Conservation (phyloP, 2,113 vertebrate genomes). For the Salminus brasiliensis region DNA sequence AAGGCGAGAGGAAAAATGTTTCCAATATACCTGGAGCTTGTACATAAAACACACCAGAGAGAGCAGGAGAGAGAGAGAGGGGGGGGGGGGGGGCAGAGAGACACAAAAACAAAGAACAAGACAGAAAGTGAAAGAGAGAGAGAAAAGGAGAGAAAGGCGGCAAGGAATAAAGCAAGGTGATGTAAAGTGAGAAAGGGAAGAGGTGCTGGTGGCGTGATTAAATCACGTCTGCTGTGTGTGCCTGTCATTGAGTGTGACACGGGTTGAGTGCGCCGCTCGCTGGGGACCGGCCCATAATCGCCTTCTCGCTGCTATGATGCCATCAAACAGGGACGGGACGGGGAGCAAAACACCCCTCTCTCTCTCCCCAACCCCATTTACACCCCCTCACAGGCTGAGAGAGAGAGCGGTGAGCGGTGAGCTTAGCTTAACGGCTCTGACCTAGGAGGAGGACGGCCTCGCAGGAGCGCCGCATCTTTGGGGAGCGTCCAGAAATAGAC, state of each 20-base stretch:
- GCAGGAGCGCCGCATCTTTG: constrained; percentile 60
- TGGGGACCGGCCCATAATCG: constrained; percentile 49
- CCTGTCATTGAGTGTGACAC: constrained; percentile 52
- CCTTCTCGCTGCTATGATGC: constrained; percentile 46
- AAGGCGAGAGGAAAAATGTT: constrained; percentile 50
- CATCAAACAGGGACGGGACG: constrained; percentile 49
- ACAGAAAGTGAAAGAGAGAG: constrained; percentile 35
- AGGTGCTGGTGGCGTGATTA: constrained; percentile 47
- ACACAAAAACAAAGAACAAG: constrained; percentile 3
- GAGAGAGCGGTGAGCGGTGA: no score
- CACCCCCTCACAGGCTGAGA: constrained; percentile 21
- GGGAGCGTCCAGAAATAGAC: constrained; percentile 76
- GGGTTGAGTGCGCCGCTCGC: constrained; percentile 39
- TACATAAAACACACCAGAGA: constrained; percentile 53
- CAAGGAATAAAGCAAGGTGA: constrained; percentile 51
- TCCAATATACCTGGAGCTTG: constrained; percentile 50
- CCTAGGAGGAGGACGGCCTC: constrained; percentile 53
- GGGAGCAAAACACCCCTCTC: constrained; percentile 4
- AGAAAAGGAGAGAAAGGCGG: constrained; percentile 57
- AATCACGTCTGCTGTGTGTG: constrained; percentile 52
- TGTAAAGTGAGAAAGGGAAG: constrained; percentile 17
- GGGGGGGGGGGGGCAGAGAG: constrained; percentile 51
- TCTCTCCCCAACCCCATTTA: constrained; percentile 24
- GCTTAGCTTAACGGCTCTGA: constrained; percentile 47
- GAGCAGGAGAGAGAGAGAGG: constrained; percentile 55